phyloP scores from a whole-genome alignment of 2,888 invertebrate genomes.

The Microdon myrmicae region DNA sequence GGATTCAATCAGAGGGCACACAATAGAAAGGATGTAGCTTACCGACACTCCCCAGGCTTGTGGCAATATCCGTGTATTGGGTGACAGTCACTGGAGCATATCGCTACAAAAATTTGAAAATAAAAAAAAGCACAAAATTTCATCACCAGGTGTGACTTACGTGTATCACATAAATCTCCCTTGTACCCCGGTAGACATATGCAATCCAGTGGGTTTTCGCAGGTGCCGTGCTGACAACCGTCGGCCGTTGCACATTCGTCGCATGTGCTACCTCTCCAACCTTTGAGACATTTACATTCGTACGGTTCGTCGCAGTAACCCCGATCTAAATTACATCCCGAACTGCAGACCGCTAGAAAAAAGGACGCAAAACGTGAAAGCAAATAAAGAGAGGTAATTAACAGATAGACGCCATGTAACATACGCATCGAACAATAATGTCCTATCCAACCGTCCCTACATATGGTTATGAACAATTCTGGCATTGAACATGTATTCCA shows the following conservation, averaged over 20 bases:
- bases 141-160: conserved; percentile 71
- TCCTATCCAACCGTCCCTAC: conserved; percentile 87
- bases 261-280: conserved; percentile 89
- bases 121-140: neutral
- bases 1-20: too few species aligned
- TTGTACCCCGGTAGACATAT: conserved; percentile 92
- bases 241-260: conserved; percentile 88
- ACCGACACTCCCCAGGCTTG: conserved; percentile 81
- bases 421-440: conserved; percentile 88
- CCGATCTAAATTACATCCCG: conserved; percentile 84
- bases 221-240: conserved; percentile 90
- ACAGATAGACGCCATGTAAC: conserved; percentile 56
- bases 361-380: too few species aligned
- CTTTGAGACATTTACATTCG: conserved; percentile 89
- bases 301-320: conserved; percentile 89
- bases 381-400: neutral
- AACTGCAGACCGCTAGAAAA: conserved; percentile 86
- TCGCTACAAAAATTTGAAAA: conserved; percentile 71
- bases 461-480: conserved; percentile 88
- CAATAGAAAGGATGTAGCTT: conserved; percentile 58
- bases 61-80: conserved; percentile 86
- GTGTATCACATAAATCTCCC: conserved; percentile 86
- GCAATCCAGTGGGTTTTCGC: conserved; percentile 90
- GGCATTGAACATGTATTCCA: conserved; percentile 87
- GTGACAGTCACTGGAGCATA: conserved; percentile 85